These are phyloP conservation scores for Andrena trimmerana DNA, from an alignment of 2,888 invertebrate genomes.

Conservation along the genomic window DNA sequence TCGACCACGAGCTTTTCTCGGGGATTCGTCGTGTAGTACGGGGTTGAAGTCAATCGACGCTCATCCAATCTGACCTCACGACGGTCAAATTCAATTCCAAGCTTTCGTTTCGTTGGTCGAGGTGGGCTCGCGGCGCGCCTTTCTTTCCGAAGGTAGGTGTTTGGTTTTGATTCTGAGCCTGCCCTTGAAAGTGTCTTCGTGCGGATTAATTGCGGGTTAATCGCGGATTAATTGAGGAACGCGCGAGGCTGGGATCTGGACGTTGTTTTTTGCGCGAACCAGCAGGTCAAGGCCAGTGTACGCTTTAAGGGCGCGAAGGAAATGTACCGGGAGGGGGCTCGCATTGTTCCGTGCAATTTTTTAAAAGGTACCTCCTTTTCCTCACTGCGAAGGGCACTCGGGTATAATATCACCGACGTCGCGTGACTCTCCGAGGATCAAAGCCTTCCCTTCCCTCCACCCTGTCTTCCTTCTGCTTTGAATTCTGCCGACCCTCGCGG, in stretches of 20 bases:
- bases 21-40: not conserved
- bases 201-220: conserved; percentile 13
- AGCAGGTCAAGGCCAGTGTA: conserved; percentile 41
- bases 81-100: not conserved
- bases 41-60: not conserved
- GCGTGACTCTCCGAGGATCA: not conserved
- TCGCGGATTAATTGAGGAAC: conserved; percentile 7
- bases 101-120: not conserved
- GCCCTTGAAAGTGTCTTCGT: not conserved
- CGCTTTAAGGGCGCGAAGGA: conserved; percentile 4
- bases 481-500: too few species aligned
- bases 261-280: conserved; percentile 9
- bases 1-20: not conserved
- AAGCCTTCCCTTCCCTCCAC: not conserved
- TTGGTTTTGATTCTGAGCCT: not conserved
- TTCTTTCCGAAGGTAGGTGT: too few species aligned
- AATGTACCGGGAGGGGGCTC: not conserved
- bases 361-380: not conserved
- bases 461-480: not conserved
- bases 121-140: not conserved
- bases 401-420: not conserved
- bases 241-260: conserved; percentile 8
- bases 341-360: conserved; percentile 8
- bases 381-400: not conserved
- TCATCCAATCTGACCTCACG: not conserved